Conservation (phyloP, 2,113 vertebrate species). For the Tor tambroides region DNA sequence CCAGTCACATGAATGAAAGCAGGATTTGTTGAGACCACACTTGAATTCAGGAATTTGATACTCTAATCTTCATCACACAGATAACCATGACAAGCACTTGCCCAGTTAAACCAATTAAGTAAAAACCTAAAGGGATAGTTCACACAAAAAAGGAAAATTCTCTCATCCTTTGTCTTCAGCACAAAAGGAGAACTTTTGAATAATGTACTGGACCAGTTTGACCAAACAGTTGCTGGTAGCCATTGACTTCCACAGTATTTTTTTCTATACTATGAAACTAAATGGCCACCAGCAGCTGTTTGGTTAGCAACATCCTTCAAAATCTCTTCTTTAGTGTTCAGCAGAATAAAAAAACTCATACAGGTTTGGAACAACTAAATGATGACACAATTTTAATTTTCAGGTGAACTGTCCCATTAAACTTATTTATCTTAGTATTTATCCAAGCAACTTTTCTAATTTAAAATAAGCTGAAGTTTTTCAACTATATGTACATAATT, state of each 20-base stretch:
- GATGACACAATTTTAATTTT: not conserved
- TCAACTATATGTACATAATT: not conserved
- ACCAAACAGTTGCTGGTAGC: no score
- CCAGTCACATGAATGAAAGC: constrained; percentile 7
- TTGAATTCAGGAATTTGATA: not conserved
- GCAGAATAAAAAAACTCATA: no score
- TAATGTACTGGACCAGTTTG: not conserved
- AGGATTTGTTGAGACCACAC: constrained; percentile 33
- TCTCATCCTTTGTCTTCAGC: not conserved
- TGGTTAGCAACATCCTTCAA: no score
- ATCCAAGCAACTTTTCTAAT: not conserved
- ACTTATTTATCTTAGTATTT: not conserved
- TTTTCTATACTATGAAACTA: no score
- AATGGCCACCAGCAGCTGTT: no score
- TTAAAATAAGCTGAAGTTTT: not conserved
- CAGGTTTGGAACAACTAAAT: not conserved
- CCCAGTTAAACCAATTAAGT: not conserved
- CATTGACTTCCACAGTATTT: no score
- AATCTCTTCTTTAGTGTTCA: no score
- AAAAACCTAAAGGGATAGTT: not conserved
- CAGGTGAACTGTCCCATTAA: not conserved
- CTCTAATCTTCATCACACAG: not conserved
- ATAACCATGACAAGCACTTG: not conserved
- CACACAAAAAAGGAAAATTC: not conserved
- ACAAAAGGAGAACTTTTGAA: not conserved